A percentile compares a stretch with the other conserved stretches of the same genome.
Conservation (phyloP, 2,113 vertebrate genomes). For the Pteropus alecto region DNA sequence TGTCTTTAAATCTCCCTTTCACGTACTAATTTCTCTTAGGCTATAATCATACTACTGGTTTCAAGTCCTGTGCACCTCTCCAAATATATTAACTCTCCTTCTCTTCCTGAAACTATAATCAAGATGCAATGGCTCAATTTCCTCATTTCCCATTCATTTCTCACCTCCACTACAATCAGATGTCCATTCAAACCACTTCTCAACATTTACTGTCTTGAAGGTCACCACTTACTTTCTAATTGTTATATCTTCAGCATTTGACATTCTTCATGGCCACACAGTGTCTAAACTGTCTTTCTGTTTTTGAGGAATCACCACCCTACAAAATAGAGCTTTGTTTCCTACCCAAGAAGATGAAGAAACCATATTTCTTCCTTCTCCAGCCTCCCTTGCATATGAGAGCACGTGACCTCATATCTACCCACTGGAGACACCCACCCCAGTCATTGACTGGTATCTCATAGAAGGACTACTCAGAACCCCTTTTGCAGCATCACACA, state of each 20-base stretch:
- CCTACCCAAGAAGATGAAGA: background rate
- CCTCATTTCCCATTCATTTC: background rate
- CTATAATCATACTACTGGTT: background rate
- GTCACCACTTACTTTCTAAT: background rate
- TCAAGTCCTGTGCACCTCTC: background rate
- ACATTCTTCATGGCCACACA: background rate
- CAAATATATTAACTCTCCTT: background rate
- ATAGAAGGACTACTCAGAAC: background rate
- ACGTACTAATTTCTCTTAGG: background rate
- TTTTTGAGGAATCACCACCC: background rate
- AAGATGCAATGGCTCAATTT: background rate
- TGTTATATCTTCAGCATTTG: background rate
- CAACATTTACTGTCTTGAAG: background rate
- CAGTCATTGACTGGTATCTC: background rate
- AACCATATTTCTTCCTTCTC: background rate
- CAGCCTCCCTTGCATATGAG: background rate
- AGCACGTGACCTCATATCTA: background rate
- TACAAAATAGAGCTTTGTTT: background rate
- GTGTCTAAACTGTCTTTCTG: background rate
- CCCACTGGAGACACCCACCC: background rate
- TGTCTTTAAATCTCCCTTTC: background rate
- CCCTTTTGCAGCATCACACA: background rate
- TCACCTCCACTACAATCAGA: background rate
- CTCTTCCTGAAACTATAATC: background rate
- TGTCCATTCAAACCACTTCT: background rate